These are phyloP conservation scores for Ictalurus furcatus DNA, from an alignment of 2,113 vertebrate genomes.

Conservation along the genomic window DNA sequence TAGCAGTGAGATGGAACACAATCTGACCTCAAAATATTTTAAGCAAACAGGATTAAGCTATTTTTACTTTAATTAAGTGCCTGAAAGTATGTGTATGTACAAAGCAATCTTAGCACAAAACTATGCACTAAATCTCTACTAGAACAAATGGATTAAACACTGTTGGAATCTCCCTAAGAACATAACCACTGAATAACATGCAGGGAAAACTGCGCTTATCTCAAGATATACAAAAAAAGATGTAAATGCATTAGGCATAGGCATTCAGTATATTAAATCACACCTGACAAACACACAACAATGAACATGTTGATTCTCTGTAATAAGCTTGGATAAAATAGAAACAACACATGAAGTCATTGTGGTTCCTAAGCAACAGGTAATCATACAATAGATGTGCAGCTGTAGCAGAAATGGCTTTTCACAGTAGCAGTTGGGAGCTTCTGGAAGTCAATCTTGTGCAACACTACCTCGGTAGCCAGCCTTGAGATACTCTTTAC, in stretches of 20 bases:
- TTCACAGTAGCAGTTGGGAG: constrained; percentile 61
- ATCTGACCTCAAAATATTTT: not conserved
- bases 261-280: not conserved
- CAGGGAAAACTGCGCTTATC: not conserved
- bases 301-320: constrained; percentile 34
- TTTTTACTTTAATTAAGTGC: not conserved
- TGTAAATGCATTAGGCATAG: not conserved
- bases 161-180: not conserved
- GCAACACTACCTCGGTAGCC: constrained; percentile 53
- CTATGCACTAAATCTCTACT: constrained; percentile 19
- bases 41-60: not conserved
- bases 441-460: constrained; percentile 58
- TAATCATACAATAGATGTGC: constrained; percentile 64
- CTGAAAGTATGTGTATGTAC: not conserved
- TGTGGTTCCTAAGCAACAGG: constrained; percentile 79
- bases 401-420: constrained; percentile 59
- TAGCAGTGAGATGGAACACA: not conserved
- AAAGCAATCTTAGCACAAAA: not conserved
- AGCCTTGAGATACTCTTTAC: constrained; percentile 67
- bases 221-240: not conserved
- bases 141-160: not conserved
- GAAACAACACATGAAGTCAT: constrained; percentile 57
- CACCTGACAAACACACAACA: not conserved
- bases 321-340: constrained; percentile 63
- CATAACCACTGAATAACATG: constrained; percentile 8